Evolutionary conservation across 1,140 invertebrate species (phyloP), one percentile per base, ranked within the genome.

Genomic region (Drosophila tristis): DNA sequence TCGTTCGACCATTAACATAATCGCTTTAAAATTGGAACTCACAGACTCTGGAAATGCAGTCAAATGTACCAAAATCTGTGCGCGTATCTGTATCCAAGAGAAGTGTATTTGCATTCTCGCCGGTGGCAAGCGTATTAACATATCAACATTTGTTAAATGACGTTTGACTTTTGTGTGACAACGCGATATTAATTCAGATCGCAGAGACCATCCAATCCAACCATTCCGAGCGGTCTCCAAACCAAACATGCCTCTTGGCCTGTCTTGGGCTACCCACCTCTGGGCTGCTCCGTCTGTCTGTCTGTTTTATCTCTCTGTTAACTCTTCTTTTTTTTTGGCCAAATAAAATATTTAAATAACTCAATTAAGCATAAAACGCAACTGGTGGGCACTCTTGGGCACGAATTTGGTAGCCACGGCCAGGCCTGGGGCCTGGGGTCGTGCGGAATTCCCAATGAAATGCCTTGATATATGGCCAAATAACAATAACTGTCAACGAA

Each of bases 141-240:
- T 89, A 87, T 87, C 84, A 89, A 89, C 84, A 87, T 87, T 87
- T 87, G 84, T 87, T 89, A 87, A 87, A 89, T 84, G 84, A 87
- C 84, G 79, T 84, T 87, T 87, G 84, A 87, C 82, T 87, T 87
- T 87, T 87, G 75, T 87, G 74, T 87, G 82, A 87, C 84, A 87
- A 87, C 72, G 66, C 84, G 84, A 89, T 81, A 87, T 87, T 87
- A 82, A 87, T 87, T 89, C 78, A 51, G 67, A 85, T 53, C 67
- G 60, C 60, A 48, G 59, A 31, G n/a, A 50, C 56, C 35, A 47
- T 31, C 57, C 58, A 16, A 63, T 20, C 50, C 25, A 35, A 45
- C 49, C 42, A 50, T 8, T 53, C 44, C 31, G 4, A 26, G 4
- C 48, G 42, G 47, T 49, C 31, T 11, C 9, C 9, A 11, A 9